phyloP scores from a whole-genome alignment of 2,888 invertebrate genomes.

The Plagodis dolabraria region DNA sequence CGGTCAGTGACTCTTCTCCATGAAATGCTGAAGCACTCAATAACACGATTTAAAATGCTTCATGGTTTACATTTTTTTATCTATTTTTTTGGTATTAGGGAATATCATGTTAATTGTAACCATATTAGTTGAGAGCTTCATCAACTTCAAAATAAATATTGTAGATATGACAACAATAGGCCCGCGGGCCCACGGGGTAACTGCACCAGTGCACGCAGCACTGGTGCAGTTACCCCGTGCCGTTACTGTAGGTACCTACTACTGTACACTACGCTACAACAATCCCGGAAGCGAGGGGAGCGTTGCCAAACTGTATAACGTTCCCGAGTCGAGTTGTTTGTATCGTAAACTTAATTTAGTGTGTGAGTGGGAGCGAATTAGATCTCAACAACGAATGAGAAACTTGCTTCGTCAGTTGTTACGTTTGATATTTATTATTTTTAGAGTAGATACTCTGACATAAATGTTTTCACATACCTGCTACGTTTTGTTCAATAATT shows the following conservation, averaged over 20 bases:
- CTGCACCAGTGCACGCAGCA: background rate
- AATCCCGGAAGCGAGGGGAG: conserved; percentile 11
- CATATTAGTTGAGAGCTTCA: too few relatives aligned
- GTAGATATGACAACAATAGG: too few relatives aligned
- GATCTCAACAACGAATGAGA: conserved; percentile 4
- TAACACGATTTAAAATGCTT: too few relatives aligned
- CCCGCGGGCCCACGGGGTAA: too few relatives aligned
- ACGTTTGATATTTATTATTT: background rate
- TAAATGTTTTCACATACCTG: conserved; percentile 11
- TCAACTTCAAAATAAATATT: too few relatives aligned
- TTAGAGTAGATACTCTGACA: conserved; percentile 7
- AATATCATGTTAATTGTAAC: too few relatives aligned
- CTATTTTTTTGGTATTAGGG: too few relatives aligned
- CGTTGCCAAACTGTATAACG: conserved; percentile 12
- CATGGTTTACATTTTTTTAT: too few relatives aligned
- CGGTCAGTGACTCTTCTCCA: background rate
- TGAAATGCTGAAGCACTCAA: too few relatives aligned
- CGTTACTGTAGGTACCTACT: too few relatives aligned
- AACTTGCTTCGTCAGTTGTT: conserved; percentile 2
- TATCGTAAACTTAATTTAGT: conserved; percentile 25
- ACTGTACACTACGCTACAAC: background rate
- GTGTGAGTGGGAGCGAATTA: conserved; percentile 17
- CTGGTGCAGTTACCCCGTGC: background rate
- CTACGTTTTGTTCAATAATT: background rate
- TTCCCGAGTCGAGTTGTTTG: conserved; percentile 32